phyloP scores from a whole-genome alignment of 2,113 vertebrate species.

The Scatophagus argus region DNA sequence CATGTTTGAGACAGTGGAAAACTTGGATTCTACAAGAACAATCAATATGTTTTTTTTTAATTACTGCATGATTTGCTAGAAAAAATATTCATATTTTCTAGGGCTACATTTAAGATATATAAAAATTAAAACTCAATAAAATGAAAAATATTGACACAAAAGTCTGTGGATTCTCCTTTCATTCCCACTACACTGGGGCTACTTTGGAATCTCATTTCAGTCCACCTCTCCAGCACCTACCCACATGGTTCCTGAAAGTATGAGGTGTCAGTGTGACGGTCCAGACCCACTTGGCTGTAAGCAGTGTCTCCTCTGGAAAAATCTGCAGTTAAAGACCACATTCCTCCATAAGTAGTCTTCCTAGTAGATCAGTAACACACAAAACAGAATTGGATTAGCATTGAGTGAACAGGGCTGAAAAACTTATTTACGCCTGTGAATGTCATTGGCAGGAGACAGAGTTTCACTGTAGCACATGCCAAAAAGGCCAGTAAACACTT shows the following conservation, averaged over 20 bases:
- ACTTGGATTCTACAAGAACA: conserved; percentile 89
- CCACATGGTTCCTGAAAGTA: conserved; percentile 97
- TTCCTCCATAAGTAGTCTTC: conserved; percentile 93
- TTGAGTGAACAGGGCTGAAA: background rate
- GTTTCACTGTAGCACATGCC: background rate
- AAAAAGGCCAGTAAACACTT: background rate
- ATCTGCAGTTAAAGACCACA: conserved; percentile 95
- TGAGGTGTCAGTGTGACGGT: conserved; percentile 92
- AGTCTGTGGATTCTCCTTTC: background rate
- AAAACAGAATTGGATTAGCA: conserved; percentile 14
- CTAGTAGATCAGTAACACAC: conserved; percentile 71
- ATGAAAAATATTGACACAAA: background rate
- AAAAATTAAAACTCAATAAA: background rate
- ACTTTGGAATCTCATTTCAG: background rate
- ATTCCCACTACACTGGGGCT: too few species aligned
- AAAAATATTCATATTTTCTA: background rate
- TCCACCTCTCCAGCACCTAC: conserved; percentile 77
- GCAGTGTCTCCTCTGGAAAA: conserved; percentile 92
- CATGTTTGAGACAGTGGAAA: conserved; percentile 94
- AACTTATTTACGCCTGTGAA: background rate
- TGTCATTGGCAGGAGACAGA: background rate
- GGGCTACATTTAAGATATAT: background rate
- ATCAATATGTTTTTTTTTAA: background rate
- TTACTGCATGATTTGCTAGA: background rate
- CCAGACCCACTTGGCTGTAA: conserved; percentile 92